Base-by-base conservation (phyloP, 2,113 vertebrate species). In the Corvus cornix region DNA sequence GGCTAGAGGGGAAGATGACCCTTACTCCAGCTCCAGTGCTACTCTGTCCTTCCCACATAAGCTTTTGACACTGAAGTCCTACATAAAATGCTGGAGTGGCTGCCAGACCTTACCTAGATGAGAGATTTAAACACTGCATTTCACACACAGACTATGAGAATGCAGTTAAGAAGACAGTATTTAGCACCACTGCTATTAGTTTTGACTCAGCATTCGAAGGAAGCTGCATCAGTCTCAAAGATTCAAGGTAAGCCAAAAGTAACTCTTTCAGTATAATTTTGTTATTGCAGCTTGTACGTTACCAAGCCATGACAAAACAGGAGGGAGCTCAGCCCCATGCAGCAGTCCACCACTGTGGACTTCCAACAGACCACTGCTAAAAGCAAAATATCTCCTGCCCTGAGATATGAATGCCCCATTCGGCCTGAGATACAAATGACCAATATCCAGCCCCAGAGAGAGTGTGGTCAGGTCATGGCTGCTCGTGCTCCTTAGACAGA, bases 401-500 rank as follows among this genome's bases (percentile, higher is more conserved):
- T 1, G 4, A 37, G 49, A 24, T 80, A 56, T 22, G 31, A 56
- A 56, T 56, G 30, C 60, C 19, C 3, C 2, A 31, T 68, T 10
- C 41, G 16, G 13, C 37, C 41, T 9, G 59, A 76, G 59, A 48
- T 30, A 76, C 0, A 0, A 66, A 55, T 2, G 2, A 62, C 28
- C 49, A 59, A 35, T 10, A 86, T 6, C 41, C 37, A 87, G 84
- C 59, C 39, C n/a, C 51, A 55, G 46, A 84, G 49, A n/a, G 16
- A 49, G 18, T 1, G 27, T 6, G 30, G 43, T 79, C 58, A 59
- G 7, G 41, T 67, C 51, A 46, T 0, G 7, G 58, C 31, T 72
- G 59, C 49, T 37, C 0, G 0, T 69, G 58, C n/a, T 52, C 13
- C 75, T 48, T 0, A 44, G 39, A 31, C 39, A 90, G 41, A 35